Conservation (phyloP, 2,888 invertebrate species). For the Protophormia terraenovae region DNA sequence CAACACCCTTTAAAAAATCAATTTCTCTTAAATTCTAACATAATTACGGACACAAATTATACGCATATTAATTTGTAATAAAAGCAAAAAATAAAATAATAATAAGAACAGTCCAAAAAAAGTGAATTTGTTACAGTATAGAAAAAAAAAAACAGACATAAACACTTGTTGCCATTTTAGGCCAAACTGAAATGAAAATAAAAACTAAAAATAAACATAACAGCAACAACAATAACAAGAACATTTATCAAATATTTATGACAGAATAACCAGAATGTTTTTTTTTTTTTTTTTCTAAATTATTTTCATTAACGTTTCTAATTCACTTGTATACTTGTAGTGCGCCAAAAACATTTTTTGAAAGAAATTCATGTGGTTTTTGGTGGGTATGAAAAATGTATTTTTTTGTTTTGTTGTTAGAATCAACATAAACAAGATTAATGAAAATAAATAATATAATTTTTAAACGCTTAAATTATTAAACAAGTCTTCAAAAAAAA, state of each 20-base stretch:
- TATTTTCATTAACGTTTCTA: not conserved
- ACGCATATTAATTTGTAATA: not conserved
- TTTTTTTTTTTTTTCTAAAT: too few species aligned
- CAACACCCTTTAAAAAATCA: not conserved
- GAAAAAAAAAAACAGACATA: not conserved
- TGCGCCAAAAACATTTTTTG: not conserved
- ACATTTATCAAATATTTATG: slow-evolving; percentile 12
- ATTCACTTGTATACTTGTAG: not conserved
- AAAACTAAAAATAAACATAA: not conserved
- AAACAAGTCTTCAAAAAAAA: not conserved
- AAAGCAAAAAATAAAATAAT: too few species aligned
- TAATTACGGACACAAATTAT: not conserved
- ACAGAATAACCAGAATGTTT: not conserved
- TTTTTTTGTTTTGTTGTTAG: not conserved
- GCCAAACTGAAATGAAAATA: not conserved
- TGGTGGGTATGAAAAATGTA: not conserved
- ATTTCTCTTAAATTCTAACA: not conserved
- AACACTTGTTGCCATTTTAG: slow-evolving; percentile 6
- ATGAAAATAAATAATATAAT: slow-evolving; percentile 2
- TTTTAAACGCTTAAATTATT: slow-evolving; percentile 17
- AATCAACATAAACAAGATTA: not conserved
- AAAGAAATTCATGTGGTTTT: not conserved
- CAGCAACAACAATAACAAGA: not conserved
- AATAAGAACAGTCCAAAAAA: not conserved
- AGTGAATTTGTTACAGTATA: slow-evolving; percentile 34